Evolutionary conservation across 2,888 invertebrate genomes (phyloP).

Genomic region (Agrochola lota): DNA sequence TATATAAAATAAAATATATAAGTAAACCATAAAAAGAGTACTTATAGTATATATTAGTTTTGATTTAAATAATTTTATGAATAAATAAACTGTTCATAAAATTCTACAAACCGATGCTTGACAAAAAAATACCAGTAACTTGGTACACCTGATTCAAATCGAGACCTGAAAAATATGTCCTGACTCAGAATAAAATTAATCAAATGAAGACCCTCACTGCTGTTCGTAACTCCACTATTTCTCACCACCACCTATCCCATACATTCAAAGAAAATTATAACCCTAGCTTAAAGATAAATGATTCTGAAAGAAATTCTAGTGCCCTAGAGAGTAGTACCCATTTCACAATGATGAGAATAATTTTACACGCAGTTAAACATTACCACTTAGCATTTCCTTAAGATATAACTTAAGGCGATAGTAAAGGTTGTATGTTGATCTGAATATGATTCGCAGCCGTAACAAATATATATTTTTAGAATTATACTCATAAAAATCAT

Average conservation of each 20-base stretch:
- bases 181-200: neutral
- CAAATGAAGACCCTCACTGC: neutral
- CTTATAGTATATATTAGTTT: neutral
- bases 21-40: neutral
- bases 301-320: slow-evolving; percentile 9
- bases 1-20: neutral
- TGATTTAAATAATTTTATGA: neutral
- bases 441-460: no score
- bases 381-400: neutral
- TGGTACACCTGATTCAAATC: neutral
- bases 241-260: no score
- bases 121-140: neutral
- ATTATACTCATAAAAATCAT: no score
- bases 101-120: neutral
- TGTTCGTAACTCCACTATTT: neutral
- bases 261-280: slow-evolving; percentile 4
- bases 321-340: slow-evolving; percentile 10
- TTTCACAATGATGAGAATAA: slow-evolving; percentile 18
- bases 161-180: neutral
- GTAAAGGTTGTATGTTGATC: no score
- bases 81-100: neutral
- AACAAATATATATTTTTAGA: no score
- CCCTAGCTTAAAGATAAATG: slow-evolving; percentile 8
- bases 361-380: slow-evolving; percentile 20
- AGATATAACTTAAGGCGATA: neutral